Conservation (phyloP, 2,888 invertebrate species). For the Lepeophtheirus nordmannii region DNA sequence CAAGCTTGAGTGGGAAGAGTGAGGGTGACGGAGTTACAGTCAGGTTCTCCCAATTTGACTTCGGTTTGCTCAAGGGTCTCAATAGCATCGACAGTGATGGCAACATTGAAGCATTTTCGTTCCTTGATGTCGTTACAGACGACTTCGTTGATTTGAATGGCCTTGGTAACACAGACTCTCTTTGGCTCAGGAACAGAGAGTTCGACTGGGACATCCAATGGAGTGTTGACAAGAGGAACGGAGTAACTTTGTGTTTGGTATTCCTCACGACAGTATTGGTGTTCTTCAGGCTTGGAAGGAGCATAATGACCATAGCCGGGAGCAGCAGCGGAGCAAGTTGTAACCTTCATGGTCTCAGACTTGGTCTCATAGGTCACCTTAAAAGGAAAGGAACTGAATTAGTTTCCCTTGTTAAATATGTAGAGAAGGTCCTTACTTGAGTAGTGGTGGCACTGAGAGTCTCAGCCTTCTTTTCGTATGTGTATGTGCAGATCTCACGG, state of each 20-base stretch:
- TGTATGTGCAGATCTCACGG: slow-evolving; percentile 24
- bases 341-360: slow-evolving; percentile 25
- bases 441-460: slow-evolving; percentile 18
- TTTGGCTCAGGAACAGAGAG: slow-evolving; percentile 21
- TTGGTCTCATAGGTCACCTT: slow-evolving; percentile 23
- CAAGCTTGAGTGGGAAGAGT: slow-evolving; percentile 25
- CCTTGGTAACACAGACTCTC: slow-evolving; percentile 22
- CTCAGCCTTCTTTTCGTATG: slow-evolving; percentile 20
- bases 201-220: slow-evolving; percentile 15
- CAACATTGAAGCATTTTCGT: slow-evolving; percentile 24
- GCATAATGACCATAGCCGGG: slow-evolving; percentile 20
- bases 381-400: neutral
- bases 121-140: slow-evolving; percentile 16
- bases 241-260: slow-evolving; percentile 24
- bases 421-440: slow-evolving; percentile 10
- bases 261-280: slow-evolving; percentile 24
- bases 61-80: slow-evolving; percentile 21
- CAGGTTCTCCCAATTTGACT: slow-evolving; percentile 18
- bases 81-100: slow-evolving; percentile 21
- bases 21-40: slow-evolving; percentile 20
- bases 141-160: slow-evolving; percentile 20
- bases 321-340: slow-evolving; percentile 18
- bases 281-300: slow-evolving; percentile 11
- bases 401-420: neutral
- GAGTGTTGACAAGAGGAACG: slow-evolving; percentile 18